phyloP scores from a whole-genome alignment of 2,113 vertebrate species.

The Crypturellus undulatus region DNA sequence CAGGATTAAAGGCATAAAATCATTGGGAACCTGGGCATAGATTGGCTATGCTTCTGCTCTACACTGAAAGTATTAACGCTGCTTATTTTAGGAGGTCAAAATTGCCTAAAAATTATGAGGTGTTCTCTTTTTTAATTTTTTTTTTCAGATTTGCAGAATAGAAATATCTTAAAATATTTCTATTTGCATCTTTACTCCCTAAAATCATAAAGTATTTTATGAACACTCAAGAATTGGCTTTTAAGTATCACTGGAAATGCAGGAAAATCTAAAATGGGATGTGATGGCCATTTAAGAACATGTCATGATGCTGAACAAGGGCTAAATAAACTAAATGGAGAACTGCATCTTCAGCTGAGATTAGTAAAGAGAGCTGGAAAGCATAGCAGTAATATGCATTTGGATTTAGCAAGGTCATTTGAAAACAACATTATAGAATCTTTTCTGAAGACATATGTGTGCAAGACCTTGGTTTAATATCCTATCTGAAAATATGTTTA shows the following conservation, averaged over 20 bases:
- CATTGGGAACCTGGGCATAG: not conserved
- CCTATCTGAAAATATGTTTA: conserved; percentile 11
- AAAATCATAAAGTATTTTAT: not conserved
- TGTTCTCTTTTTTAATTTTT: not conserved
- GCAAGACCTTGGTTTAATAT: not conserved
- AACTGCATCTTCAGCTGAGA: not conserved
- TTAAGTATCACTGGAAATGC: not conserved
- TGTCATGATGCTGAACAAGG: not conserved
- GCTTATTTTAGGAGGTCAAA: not conserved
- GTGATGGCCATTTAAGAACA: not conserved
- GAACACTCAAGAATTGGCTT: not conserved
- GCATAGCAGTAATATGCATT: not conserved
- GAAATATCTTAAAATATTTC: not conserved
- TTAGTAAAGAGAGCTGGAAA: not conserved
- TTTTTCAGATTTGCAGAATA: not conserved
- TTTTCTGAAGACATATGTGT: not conserved
- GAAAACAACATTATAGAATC: not conserved
- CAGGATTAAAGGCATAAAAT: not conserved
- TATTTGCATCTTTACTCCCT: not conserved
- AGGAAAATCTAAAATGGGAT: not conserved
- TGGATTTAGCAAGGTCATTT: not conserved
- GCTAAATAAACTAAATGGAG: not conserved
- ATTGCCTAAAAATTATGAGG: not conserved
- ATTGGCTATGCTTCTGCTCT: not conserved
- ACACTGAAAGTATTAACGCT: not conserved